phyloP scores from a whole-genome alignment of 2,113 vertebrate genomes.

The Hyla sarda region DNA sequence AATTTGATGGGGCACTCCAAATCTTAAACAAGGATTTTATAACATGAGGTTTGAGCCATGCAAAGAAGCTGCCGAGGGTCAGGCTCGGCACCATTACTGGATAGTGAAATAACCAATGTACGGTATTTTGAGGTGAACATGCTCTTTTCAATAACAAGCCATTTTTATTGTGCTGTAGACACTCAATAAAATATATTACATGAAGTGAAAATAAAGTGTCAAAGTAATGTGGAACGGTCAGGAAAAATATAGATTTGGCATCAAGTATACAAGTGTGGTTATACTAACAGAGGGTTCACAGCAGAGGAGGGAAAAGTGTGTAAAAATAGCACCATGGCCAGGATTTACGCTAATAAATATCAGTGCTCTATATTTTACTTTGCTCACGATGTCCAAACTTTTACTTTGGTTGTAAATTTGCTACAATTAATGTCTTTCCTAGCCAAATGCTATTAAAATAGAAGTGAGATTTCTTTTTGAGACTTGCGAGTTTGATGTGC shows the following conservation, averaged over 20 bases:
- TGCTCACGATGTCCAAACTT: neutral
- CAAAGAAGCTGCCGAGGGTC: neutral
- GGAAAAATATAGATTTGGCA: conserved; percentile 1
- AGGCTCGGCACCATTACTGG: neutral
- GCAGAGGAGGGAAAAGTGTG: neutral
- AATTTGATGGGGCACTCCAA: conserved; percentile 30
- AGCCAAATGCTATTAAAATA: neutral
- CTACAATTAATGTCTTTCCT: neutral
- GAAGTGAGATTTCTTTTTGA: neutral
- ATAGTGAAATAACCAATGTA: neutral
- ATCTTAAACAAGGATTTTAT: conserved; percentile 30
- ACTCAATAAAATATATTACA: neutral
- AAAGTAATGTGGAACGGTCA: neutral
- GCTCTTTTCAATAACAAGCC: neutral
- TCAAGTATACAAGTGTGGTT: neutral
- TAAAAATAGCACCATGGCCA: neutral
- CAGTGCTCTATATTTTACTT: neutral
- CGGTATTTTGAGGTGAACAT: neutral
- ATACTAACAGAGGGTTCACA: neutral
- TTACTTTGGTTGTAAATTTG: neutral
- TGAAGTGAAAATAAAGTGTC: conserved; percentile 20
- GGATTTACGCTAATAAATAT: neutral
- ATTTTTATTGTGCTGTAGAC: neutral
- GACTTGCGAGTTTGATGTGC: neutral
- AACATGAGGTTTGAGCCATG: neutral